Conservation (phyloP, 2,113 vertebrate genomes). For the Haemorhous mexicanus region DNA sequence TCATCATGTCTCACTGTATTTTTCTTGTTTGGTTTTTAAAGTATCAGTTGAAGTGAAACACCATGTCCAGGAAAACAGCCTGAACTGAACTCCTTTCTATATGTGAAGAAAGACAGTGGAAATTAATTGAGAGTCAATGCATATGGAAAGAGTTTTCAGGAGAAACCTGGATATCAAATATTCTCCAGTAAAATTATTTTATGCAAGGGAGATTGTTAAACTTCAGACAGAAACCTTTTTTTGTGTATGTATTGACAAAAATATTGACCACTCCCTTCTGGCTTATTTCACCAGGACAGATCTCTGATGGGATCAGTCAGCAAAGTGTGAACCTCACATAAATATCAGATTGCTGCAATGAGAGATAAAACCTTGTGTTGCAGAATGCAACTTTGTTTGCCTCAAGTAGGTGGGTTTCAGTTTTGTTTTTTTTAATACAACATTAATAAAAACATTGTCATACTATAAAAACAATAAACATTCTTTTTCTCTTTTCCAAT, state of each 20-base stretch:
- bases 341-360: background rate
- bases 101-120: background rate
- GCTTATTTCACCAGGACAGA: conserved; percentile 14
- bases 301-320: background rate
- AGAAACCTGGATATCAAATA: conserved; percentile 7
- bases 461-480: background rate
- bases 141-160: background rate
- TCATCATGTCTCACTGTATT: conserved; percentile 30
- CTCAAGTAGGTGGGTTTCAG: background rate
- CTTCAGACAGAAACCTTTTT: background rate
- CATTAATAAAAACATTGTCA: background rate
- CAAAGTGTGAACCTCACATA: background rate
- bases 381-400: background rate
- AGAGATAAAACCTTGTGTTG: background rate
- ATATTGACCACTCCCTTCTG: background rate
- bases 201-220: background rate
- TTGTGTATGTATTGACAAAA: background rate
- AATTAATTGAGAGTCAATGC: background rate
- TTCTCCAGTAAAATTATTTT: background rate
- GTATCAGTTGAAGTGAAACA: background rate
- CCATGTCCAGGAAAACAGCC: background rate
- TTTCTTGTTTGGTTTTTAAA: conserved; percentile 21
- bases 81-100: background rate
- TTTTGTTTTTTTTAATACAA: background rate
- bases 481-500: background rate